Percentiles rank a stretch among this genome's conserved stretches.
Evolutionary conservation across 2,797 vertebrate genomes (phyloP).

Genomic region (Danio aesculapii): DNA sequence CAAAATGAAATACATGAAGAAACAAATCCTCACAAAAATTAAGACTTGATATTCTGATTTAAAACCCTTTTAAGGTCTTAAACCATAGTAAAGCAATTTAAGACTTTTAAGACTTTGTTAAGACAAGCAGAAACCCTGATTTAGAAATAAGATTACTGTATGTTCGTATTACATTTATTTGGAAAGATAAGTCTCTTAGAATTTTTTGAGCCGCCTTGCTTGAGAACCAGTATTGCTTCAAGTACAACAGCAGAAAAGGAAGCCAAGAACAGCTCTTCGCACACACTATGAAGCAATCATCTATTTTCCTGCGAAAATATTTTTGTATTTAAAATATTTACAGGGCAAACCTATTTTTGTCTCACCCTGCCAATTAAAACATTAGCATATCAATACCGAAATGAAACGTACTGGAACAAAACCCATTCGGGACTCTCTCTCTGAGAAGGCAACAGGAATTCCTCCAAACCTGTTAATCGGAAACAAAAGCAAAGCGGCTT

Average conservation of each 20-base stretch:
- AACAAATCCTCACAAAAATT: no score
- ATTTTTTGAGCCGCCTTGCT: not conserved
- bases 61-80: no score
- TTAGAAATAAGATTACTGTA: not conserved
- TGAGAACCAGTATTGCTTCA: not conserved
- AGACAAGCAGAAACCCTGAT: no score
- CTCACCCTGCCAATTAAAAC: slow-evolving; percentile 35
- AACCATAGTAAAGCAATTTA: no score
- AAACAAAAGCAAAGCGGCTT: slow-evolving; percentile 42
- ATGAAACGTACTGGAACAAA: slow-evolving; percentile 35
- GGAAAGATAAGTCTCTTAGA: not conserved
- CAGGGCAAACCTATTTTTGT: slow-evolving; percentile 34
- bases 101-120: no score
- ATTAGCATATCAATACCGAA: slow-evolving; percentile 51
- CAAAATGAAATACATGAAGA: no score
- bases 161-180: not conserved
- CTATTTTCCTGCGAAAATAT: slow-evolving; percentile 27
- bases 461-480: slow-evolving; percentile 32
- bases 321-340: slow-evolving; percentile 45
- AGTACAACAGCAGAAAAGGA: slow-evolving; percentile 2
- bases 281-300: slow-evolving; percentile 22
- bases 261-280: not conserved
- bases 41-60: no score
- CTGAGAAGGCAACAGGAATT: slow-evolving; percentile 37
- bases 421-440: slow-evolving; percentile 11